Evolutionary conservation across 2,113 vertebrate species (phyloP).

Genomic region (Bufo gargarizans): DNA sequence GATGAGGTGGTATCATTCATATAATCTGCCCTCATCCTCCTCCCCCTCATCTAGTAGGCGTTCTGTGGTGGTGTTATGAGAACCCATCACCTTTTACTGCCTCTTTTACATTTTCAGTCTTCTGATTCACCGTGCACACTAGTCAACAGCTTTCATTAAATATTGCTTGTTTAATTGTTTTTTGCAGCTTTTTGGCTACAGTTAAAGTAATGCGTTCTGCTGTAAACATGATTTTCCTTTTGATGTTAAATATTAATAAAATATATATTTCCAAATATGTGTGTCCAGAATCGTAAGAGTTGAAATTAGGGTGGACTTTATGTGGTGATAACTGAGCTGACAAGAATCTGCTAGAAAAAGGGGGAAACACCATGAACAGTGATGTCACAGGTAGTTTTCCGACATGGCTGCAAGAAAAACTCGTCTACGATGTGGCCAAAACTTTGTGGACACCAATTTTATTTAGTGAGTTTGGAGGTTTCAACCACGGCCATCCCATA

Average conservation of each 20-base stretch:
- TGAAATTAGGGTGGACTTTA: not conserved
- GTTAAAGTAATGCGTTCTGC: not conserved
- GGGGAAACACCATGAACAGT: too few species aligned
- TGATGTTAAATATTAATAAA: slow-evolving; percentile 58
- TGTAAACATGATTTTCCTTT: slow-evolving; percentile 53
- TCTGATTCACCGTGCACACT: not conserved
- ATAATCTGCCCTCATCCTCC: not conserved
- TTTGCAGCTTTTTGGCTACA: slow-evolving; percentile 32
- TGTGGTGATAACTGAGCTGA: not conserved
- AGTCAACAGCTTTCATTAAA: slow-evolving; percentile 10
- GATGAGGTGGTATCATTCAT: not conserved
- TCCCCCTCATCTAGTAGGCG: not conserved
- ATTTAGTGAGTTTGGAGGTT: too few species aligned
- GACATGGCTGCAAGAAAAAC: too few species aligned
- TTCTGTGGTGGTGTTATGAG: not conserved
- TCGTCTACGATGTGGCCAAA: too few species aligned
- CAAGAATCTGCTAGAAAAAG: too few species aligned
- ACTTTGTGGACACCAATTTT: too few species aligned
- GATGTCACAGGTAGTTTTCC: too few species aligned
- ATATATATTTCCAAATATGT: slow-evolving; percentile 53
- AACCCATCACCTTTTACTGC: not conserved
- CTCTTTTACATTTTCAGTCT: not conserved
- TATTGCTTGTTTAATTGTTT: slow-evolving; percentile 4
- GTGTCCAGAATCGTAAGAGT: not conserved
- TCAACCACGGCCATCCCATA: too few species aligned